These are phyloP conservation scores for Muraenolepis orangiensis DNA, from an alignment of 2,797 vertebrate genomes.

Conservation along the genomic window DNA sequence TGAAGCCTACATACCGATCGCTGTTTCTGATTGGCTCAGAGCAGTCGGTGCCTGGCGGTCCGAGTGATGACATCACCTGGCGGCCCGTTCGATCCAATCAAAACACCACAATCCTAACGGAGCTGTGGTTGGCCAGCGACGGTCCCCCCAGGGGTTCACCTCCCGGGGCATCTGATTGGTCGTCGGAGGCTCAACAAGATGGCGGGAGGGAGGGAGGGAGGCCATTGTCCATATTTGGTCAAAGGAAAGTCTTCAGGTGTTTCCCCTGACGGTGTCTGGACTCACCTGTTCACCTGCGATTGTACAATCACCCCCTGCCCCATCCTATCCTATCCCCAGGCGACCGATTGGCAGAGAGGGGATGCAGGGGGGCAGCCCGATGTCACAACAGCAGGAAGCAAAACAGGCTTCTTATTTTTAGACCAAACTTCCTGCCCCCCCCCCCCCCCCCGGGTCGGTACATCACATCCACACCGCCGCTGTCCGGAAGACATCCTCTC, in stretches of 20 bases:
- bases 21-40: not conserved
- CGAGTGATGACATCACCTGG: not conserved
- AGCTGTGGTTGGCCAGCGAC: too few species aligned
- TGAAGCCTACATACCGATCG: not conserved
- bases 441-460: slow-evolving; percentile 54
- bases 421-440: slow-evolving; percentile 35
- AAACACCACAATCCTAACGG: not conserved
- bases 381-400: not conserved
- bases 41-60: not conserved
- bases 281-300: slow-evolving; percentile 73
- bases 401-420: not conserved
- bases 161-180: too few species aligned
- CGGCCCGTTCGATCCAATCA: not conserved
- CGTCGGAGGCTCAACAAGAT: not conserved
- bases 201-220: not conserved
- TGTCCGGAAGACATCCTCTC: too few species aligned
- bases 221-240: slow-evolving; percentile 37
- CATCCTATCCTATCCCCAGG: slow-evolving; percentile 3
- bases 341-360: not conserved
- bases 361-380: not conserved
- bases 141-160: too few species aligned
- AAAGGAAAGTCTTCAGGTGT: slow-evolving; percentile 59
- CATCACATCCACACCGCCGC: slow-evolving; percentile 61
- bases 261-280: slow-evolving; percentile 33
- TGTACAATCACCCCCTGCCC: slow-evolving; percentile 84